These are phyloP conservation scores for Lycia hirtaria DNA, from an alignment of 2,888 invertebrate species.

Conservation along the genomic window DNA sequence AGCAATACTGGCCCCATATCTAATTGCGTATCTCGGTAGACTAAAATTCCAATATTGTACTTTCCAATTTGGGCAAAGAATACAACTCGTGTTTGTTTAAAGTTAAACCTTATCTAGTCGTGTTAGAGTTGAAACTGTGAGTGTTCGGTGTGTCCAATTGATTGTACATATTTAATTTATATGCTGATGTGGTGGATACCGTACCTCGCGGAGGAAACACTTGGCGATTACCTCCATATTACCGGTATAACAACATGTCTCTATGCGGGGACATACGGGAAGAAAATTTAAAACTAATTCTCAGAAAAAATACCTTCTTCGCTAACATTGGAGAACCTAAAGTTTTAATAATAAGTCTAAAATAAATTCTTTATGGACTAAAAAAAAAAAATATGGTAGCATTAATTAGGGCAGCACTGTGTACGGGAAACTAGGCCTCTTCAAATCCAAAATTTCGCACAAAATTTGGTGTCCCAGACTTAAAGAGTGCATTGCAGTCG, in stretches of 20 bases:
- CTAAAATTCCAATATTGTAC: constrained; percentile 49
- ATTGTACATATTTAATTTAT: constrained; percentile 50
- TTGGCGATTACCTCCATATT: constrained; percentile 62
- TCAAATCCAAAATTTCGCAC: no score
- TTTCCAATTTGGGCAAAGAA: constrained; percentile 53
- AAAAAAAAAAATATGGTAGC: no score
- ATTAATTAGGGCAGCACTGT: no score
- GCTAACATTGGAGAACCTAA: no score
- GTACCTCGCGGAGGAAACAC: constrained; percentile 68
- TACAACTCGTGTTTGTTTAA: neutral
- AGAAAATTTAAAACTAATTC: neutral
- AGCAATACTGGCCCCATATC: constrained; percentile 40
- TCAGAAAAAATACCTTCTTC: neutral
- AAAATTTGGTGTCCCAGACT: no score
- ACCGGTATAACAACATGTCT: constrained; percentile 59
- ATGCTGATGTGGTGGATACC: constrained; percentile 55
- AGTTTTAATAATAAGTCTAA: no score
- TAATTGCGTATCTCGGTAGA: constrained; percentile 49
- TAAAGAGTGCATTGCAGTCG: no score
- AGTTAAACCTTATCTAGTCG: constrained; percentile 10
- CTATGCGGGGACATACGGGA: constrained; percentile 27
- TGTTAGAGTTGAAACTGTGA: constrained; percentile 10
- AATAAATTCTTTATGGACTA: no score
- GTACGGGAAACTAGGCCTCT: no score
- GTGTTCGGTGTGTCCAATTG: constrained; percentile 20